Base-by-base conservation (phyloP, 2,888 invertebrate genomes). In the Masnerella sp. region DNA sequence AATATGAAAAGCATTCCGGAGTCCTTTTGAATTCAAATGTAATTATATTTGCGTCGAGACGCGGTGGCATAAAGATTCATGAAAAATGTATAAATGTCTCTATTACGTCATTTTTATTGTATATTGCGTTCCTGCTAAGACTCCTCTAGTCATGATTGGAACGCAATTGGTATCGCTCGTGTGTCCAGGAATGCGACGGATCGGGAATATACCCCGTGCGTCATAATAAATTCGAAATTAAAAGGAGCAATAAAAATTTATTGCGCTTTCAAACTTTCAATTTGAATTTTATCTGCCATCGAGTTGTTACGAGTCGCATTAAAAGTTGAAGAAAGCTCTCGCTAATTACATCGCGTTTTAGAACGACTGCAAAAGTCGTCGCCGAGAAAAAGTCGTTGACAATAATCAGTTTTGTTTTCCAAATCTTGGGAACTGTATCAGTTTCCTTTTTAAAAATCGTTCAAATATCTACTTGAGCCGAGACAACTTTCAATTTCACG, bases 131-230 rank as follows among this genome's bases (percentile, higher is more conserved):
- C 45, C 51, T 34, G 32, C 9, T 38, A 52, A 36, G 68, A 45
- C 42, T 43, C 34, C 20, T 28, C 36, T 45, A 59, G 59, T 40
- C 49, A 68, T 51, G 59, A 68, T 59, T 51, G 68, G 68, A 68
- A 68, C 68, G 68, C 68, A 51, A 68, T 59, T 67, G 49, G 40
- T 56, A 67, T 67, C 36, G 51, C 25, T 28, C 38, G 68, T 68
- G 58, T 51, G 42, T 59, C 42, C 51, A 59, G 59, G 68, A 68
- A 68, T 68, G 49, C 58, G 9, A n/a, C 18, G 28, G 28, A 15
- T 51, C 45, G 43, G 40, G 42, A 58, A 51, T 67, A 58, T 59
- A 38, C 30, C 42, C 20, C 20, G 28, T 28, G 15, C n/a, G 22
- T 14, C 18, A 42, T 49, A 28, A 67, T 56, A 64, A 52, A 42